Evolutionary conservation across 2,888 invertebrate genomes (phyloP).

Genomic region (Cecidostiba fungosa): DNA sequence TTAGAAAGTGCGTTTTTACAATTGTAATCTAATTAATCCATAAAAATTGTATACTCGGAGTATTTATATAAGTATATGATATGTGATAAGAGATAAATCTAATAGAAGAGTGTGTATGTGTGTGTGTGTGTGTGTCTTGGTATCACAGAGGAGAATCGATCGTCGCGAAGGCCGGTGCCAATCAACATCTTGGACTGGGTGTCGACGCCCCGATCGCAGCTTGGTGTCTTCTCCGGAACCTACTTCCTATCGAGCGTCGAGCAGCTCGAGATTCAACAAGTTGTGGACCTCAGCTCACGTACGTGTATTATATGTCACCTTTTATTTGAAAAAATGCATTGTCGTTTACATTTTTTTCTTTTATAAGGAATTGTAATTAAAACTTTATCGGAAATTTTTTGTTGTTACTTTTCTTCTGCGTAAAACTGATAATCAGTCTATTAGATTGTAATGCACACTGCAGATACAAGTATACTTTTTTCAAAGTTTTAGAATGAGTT

Average conservation of each 20-base stretch:
- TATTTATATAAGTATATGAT: neutral
- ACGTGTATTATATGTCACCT: conserved; percentile 63
- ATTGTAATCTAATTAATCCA: too few species aligned
- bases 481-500: too few species aligned
- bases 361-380: neutral
- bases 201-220: conserved; percentile 82
- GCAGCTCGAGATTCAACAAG: conserved; percentile 88
- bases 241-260: conserved; percentile 87
- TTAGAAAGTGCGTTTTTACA: neutral
- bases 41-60: neutral
- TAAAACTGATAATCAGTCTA: too few species aligned
- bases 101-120: neutral
- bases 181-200: conserved; percentile 84
- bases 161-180: conserved; percentile 82
- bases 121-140: neutral
- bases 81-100: neutral
- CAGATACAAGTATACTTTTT: too few species aligned
- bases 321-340: too few species aligned
- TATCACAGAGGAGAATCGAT: conserved; percentile 58
- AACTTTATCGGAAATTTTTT: neutral
- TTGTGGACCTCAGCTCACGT: conserved; percentile 89
- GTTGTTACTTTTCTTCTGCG: too few species aligned
- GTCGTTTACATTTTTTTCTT: neutral
- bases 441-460: too few species aligned
- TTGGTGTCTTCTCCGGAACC: conserved; percentile 85